phyloP scores from a whole-genome alignment of 2,113 vertebrate species.

The Menura novaehollandiae region DNA sequence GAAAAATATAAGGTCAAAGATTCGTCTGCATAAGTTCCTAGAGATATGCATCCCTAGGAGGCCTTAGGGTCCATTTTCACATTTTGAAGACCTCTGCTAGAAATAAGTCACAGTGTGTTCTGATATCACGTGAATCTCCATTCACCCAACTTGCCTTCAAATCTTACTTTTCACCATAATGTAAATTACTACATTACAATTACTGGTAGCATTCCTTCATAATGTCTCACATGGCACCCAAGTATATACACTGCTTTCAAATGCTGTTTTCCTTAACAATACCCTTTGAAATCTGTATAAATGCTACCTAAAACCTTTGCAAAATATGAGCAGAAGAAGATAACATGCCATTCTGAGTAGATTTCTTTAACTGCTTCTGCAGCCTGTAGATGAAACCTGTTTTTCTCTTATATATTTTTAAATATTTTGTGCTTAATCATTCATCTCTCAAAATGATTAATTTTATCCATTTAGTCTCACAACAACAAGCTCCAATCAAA shows the following conservation, averaged over 20 bases:
- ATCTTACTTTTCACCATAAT: neutral
- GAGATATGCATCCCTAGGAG: neutral
- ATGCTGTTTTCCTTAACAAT: neutral
- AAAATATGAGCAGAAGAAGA: fast-evolving
- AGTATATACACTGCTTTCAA: neutral
- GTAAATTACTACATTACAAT: neutral
- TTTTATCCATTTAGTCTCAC: neutral
- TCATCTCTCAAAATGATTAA: neutral
- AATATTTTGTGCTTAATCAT: neutral
- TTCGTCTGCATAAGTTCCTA: neutral
- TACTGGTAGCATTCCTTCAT: neutral
- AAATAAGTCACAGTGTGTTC: neutral
- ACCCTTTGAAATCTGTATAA: neutral
- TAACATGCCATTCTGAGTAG: neutral
- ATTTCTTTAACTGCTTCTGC: neutral
- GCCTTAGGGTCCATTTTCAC: neutral
- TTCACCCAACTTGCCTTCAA: neutral
- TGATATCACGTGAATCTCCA: neutral
- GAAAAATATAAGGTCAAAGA: neutral
- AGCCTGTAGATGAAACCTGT: neutral
- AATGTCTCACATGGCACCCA: neutral
- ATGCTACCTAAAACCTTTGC: neutral
- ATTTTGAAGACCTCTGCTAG: neutral
- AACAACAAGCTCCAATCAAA: neutral
- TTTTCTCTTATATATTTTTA: neutral